Conservation (phyloP, 1,140 invertebrate species). For the Euura saliciscinereae region DNA sequence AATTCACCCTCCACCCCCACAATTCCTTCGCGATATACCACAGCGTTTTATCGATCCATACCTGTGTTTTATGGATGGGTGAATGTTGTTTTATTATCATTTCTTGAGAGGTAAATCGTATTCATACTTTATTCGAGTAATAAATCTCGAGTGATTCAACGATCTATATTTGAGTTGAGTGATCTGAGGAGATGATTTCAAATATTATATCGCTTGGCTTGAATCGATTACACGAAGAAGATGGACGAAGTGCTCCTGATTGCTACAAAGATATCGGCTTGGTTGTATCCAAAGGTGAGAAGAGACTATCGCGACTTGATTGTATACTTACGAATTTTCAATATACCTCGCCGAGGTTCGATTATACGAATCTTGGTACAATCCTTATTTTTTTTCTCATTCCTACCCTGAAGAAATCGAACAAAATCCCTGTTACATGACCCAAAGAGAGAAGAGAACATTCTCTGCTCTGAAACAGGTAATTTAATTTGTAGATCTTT, state of each 20-base stretch:
- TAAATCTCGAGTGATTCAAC: not conserved
- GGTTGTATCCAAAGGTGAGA: not conserved
- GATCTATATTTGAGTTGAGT: not conserved
- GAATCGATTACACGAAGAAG: not conserved
- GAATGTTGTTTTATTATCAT: no score
- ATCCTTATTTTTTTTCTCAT: slow-evolving; percentile 36
- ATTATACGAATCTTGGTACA: not conserved
- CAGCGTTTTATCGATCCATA: no score
- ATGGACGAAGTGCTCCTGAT: not conserved
- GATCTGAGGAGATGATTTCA: not conserved
- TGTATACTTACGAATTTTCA: not conserved
- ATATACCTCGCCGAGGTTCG: not conserved
- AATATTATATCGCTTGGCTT: not conserved
- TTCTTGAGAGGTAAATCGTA: no score
- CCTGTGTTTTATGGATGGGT: no score
- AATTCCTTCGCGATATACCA: no score
- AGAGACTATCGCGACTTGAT: not conserved
- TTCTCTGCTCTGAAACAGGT: no score
- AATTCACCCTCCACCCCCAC: no score
- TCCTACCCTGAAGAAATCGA: slow-evolving; percentile 44
- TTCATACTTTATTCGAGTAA: no score
- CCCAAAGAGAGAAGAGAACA: no score
- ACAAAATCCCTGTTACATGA: slow-evolving; percentile 25
- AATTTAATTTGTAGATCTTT: no score
- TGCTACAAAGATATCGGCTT: not conserved